Conservation (phyloP, 1,140 invertebrate species). For the Pogonomyrmex californicus region DNA sequence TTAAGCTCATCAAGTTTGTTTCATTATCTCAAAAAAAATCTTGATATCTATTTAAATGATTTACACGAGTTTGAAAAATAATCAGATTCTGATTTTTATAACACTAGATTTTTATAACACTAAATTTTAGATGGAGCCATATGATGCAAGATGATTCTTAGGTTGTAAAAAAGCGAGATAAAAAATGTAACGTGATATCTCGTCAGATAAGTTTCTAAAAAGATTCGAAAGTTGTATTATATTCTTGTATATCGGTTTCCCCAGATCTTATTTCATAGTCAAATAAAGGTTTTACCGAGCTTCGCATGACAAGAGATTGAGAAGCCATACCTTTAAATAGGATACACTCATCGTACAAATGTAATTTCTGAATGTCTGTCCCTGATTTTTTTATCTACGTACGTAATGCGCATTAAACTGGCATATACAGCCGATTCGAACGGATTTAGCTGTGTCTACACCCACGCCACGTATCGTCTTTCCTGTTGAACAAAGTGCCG, state of each 20-base stretch:
- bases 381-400: background rate
- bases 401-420: conserved; percentile 21
- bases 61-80: background rate
- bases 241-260: background rate
- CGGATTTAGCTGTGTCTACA: conserved; percentile 20
- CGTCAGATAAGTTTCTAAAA: background rate
- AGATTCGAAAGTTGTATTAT: background rate
- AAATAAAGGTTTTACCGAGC: background rate
- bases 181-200: background rate
- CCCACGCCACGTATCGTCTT: conserved; percentile 25
- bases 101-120: background rate
- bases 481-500: background rate
- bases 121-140: background rate
- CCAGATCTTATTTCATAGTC: background rate
- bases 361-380: conserved; percentile 18
- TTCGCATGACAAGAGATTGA: conserved; percentile 27
- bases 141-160: background rate
- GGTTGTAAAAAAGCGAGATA: background rate
- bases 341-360: background rate
- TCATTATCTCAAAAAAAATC: conserved; percentile 15
- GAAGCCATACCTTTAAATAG: conserved; percentile 17
- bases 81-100: background rate
- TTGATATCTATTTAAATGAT: background rate
- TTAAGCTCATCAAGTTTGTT: background rate
- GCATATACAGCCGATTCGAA: conserved; percentile 1